Base-by-base conservation (phyloP, 2,888 invertebrate species). In the Leuctra nigra region DNA sequence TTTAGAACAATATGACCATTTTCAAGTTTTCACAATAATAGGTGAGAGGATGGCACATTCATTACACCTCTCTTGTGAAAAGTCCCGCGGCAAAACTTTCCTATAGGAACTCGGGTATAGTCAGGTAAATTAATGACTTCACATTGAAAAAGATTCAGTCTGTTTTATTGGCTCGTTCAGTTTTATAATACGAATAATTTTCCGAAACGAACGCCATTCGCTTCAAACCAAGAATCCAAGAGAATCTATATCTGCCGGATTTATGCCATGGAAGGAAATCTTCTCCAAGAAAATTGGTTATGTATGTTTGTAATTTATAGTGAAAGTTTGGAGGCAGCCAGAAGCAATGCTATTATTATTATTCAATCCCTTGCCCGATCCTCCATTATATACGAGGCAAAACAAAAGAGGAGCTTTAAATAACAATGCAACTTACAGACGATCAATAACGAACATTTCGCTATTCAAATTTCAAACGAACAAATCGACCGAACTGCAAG, bases 301-400 rank as follows among this genome's bases (percentile, higher is more conserved):
- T 59, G 59, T 59, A 54, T 57, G 59, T 57, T 55, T 57, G 59
- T 59, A 59, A 59, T 59, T 59, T 59, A 59, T 59, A 54, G 59
- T 54, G 54, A 57, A 59, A 59, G 59, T 59, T 59, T 50, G 50
- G 18, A 41, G 20, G 50, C 53, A 54, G 57, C 59, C 54, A 50
- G 57, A 38, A 55, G 57, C 55, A 59, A 57, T 56, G 59, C 56
- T 56, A 59, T 59, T 59, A 56, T 57, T n/a, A n/a, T 23, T 60
- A 55, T 60, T 60, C 55, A 50, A 29, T 53, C 38, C 52, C 52
- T 46, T 36, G 4, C 25, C 46, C 44, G 41, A 9, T 39, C 44
- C 41, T 53, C 13, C 52, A 24, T 20, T 56, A 57, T 57, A 53
- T 56, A 56, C 55, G 53, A 29, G 53, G 55, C 59, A 54, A 59